Evolutionary conservation across 2,797 vertebrate species (phyloP).

Genomic region (Spizella passerina): DNA sequence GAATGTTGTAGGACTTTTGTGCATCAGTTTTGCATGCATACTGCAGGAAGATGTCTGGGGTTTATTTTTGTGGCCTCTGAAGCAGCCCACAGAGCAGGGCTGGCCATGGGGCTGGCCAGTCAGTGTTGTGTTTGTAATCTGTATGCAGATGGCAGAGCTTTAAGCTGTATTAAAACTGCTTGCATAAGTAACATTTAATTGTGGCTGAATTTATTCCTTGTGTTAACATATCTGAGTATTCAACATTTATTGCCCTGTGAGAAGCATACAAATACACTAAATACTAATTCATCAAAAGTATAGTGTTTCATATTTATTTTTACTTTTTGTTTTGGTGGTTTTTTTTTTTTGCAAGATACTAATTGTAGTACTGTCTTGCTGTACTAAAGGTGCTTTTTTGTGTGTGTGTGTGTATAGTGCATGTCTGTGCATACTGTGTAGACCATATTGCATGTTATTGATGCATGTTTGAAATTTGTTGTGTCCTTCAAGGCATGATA

Average conservation of each 20-base stretch:
- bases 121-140: neutral
- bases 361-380: constrained; percentile 74
- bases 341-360: constrained; percentile 74
- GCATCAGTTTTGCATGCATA: neutral
- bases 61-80: neutral
- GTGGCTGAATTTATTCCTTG: constrained; percentile 68
- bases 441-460: constrained; percentile 89
- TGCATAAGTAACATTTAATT: constrained; percentile 62
- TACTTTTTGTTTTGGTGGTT: neutral
- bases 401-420: constrained; percentile 64
- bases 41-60: neutral
- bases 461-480: constrained; percentile 94
- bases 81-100: neutral
- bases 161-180: constrained; percentile 64
- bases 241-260: constrained; percentile 33
- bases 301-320: constrained; percentile 62
- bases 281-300: constrained; percentile 76
- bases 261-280: constrained; percentile 63
- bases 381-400: constrained; percentile 72
- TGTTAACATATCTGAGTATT: constrained; percentile 60
- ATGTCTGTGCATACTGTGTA: constrained; percentile 75
- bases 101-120: neutral
- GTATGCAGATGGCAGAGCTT: constrained; percentile 59
- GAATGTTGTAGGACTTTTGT: neutral
- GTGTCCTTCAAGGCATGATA: constrained; percentile 93